Conservation (phyloP, 1,140 invertebrate genomes). For the Ditylenchus dipsaci region DNA sequence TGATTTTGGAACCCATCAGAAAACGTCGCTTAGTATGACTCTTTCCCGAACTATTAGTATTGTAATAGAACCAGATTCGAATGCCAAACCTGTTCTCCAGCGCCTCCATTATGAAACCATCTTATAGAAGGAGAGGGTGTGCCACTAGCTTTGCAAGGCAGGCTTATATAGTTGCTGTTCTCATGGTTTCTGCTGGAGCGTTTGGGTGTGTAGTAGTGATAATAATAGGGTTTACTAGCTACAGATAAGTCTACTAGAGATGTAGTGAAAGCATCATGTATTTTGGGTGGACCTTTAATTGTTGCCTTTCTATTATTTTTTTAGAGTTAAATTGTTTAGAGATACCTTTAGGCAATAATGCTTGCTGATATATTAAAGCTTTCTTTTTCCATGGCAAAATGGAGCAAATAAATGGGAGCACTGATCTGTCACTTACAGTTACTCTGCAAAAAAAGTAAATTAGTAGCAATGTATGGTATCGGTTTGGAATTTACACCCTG, state of each 20-base stretch:
- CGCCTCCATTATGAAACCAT: slow-evolving; percentile 28
- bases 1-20: no score
- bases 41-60: no score
- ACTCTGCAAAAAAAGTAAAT: not conserved
- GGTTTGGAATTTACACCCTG: no score
- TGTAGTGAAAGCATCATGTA: slow-evolving; percentile 21
- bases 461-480: no score
- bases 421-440: not conserved
- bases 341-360: slow-evolving; percentile 33
- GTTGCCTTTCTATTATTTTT: no score
- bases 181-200: slow-evolving; percentile 15
- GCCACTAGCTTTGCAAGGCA: slow-evolving; percentile 35
- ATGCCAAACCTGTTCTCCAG: slow-evolving; percentile 20
- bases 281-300: slow-evolving; percentile 20
- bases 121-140: slow-evolving; percentile 27
- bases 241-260: not conserved
- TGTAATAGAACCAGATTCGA: no score
- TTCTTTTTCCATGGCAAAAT: slow-evolving; percentile 24
- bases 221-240: not conserved
- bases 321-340: not conserved
- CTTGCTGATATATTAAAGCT: slow-evolving; percentile 38
- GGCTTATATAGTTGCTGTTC: slow-evolving; percentile 24
- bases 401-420: slow-evolving; percentile 34
- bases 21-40: no score
- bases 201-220: not conserved